phyloP scores from a whole-genome alignment of 2,888 invertebrate species.

The Agrochola lychnidis region DNA sequence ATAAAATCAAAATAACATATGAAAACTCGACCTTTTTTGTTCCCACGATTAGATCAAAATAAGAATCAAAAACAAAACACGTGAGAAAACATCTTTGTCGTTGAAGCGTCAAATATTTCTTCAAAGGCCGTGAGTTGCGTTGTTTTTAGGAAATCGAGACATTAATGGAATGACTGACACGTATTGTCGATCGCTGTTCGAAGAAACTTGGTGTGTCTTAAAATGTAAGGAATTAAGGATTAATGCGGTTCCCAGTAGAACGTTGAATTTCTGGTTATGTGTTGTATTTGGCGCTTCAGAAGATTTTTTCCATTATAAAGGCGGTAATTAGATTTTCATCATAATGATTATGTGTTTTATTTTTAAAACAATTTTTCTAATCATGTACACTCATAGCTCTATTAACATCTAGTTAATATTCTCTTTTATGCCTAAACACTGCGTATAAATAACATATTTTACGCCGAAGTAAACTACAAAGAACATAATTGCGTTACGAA shows the following conservation, averaged over 20 bases:
- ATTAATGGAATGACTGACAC: slow-evolving; percentile 89
- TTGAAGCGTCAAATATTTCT: slow-evolving; percentile 87
- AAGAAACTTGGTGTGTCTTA: slow-evolving; percentile 78
- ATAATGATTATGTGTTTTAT: not conserved
- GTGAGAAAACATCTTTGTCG: slow-evolving; percentile 79
- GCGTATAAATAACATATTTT: not conserved
- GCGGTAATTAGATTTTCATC: not conserved
- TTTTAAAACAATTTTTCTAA: not conserved
- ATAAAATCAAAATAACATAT: slow-evolving; percentile 24
- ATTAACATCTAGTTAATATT: not conserved
- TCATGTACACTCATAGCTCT: not conserved
- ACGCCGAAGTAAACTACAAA: not conserved
- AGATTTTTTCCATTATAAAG: slow-evolving; percentile 1
- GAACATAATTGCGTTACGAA: slow-evolving; percentile 19
- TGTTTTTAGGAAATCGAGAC: slow-evolving; percentile 86
- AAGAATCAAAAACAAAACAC: slow-evolving; percentile 68
- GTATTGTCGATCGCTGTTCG: slow-evolving; percentile 82
- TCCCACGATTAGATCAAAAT: slow-evolving; percentile 77
- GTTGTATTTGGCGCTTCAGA: slow-evolving; percentile 48
- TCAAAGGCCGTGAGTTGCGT: slow-evolving; percentile 78
- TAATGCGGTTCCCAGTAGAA: slow-evolving; percentile 74
- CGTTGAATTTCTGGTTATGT: slow-evolving; percentile 39
- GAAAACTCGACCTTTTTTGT: slow-evolving; percentile 50
- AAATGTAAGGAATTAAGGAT: slow-evolving; percentile 80
- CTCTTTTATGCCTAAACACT: not conserved